Conservation (phyloP, 1,140 invertebrate genomes). For the Parasteatoda tepidariorum region DNA sequence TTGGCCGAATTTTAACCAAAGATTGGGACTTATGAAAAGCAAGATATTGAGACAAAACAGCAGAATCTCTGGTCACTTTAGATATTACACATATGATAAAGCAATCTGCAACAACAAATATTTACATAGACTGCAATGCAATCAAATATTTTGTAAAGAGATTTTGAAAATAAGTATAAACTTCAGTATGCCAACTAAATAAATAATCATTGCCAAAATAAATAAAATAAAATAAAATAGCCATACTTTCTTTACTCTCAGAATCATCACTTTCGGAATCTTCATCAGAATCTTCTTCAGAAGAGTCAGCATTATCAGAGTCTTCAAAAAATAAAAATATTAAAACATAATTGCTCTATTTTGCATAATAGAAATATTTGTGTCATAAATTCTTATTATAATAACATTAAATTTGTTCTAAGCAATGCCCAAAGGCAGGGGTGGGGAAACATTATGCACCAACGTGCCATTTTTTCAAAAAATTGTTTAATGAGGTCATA, state of each 20-base stretch:
- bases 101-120: neutral
- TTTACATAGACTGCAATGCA: neutral
- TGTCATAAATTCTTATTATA: neutral
- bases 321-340: conserved; percentile 57
- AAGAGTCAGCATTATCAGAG: conserved; percentile 26
- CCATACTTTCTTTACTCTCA: conserved; percentile 10
- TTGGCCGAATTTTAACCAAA: too few species aligned
- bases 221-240: neutral
- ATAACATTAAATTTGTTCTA: neutral
- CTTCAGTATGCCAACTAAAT: neutral
- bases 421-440: neutral
- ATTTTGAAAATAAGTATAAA: neutral
- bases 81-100: neutral
- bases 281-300: conserved; percentile 47
- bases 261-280: conserved; percentile 73
- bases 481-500: neutral
- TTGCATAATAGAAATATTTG: neutral
- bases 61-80: too few species aligned
- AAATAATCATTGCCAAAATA: neutral
- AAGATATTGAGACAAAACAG: too few species aligned
- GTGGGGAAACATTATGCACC: neutral
- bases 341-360: neutral
- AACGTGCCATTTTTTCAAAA: neutral
- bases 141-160: neutral
- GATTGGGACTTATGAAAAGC: too few species aligned